These are phyloP conservation scores for Corythornis cristatus DNA, from an alignment of 2,113 vertebrate genomes.

Conservation along the genomic window DNA sequence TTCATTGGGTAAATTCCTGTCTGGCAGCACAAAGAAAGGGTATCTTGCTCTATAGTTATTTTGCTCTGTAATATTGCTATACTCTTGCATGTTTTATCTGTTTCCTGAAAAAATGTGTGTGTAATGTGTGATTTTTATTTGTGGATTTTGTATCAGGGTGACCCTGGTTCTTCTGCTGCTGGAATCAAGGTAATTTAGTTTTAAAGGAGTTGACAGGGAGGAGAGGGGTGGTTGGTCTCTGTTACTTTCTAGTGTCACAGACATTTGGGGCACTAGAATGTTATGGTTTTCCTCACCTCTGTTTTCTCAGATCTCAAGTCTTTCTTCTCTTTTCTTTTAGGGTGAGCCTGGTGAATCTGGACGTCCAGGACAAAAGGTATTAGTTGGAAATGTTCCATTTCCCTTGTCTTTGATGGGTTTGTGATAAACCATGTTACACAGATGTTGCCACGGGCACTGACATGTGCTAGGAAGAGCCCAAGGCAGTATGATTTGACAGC, in stretches of 20 bases:
- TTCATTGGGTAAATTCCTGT: background rate
- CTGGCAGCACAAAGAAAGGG: background rate
- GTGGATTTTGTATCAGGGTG: slow-evolving; percentile 83
- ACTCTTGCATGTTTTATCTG: background rate
- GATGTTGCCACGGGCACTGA: background rate
- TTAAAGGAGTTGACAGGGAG: background rate
- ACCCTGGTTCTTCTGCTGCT: slow-evolving; percentile 95
- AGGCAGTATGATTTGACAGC: background rate
- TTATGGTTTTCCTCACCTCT: background rate
- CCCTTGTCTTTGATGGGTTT: background rate
- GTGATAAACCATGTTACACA: background rate
- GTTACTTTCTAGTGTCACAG: background rate
- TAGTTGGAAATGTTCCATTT: background rate
- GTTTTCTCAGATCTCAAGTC: background rate
- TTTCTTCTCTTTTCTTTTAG: slow-evolving; percentile 72
- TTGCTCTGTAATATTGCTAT: background rate
- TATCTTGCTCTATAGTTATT: background rate
- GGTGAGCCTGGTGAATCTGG: slow-evolving; percentile 97
- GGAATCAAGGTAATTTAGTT: slow-evolving; percentile 91
- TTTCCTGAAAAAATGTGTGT: background rate
- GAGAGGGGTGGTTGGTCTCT: background rate
- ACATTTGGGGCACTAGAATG: background rate
- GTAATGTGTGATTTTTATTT: slow-evolving; percentile 43
- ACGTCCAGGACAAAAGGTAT: slow-evolving; percentile 93
- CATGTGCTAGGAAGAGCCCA: background rate